Base-by-base conservation (phyloP, 2,888 invertebrate species). In the Leptinotarsa peninsularis region DNA sequence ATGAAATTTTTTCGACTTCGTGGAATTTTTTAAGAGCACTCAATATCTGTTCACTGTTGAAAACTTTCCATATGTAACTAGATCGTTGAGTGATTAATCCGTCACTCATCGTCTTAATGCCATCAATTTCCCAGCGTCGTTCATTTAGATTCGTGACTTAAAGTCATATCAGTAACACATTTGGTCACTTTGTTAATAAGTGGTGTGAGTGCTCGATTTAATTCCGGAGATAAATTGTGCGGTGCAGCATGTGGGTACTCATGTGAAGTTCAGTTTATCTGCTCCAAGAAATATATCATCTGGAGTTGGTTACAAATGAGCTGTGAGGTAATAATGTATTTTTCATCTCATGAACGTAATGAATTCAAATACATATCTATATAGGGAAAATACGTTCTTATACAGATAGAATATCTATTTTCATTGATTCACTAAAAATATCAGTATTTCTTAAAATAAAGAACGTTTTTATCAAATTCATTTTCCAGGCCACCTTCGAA, bases 161-260 rank as follows among this genome's bases (percentile, higher is more conserved):
- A 60, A 60, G 33, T 18, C 33, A n/a, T 63, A 63, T 43, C 14
- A 63, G 43, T 43, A n/a, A 33, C 14, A 18, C 43, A 63, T 63
- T 43, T 63, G 63, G 63, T 33, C 43, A 63, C 33, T 63, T 63
- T 14, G 15, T 5, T 43, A 7, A 33, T 33, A 63, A 63, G 63
- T 63, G 43, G 63, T 63, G 4, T 63, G 63, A 13, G 63, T 63
- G 63, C 63, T 63, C 63, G n/a, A 43, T n/a, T n/a, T 43, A 63
- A 33, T 63, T 63, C n/a, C 15, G 17, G 17, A 33, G 33, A 63
- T 43, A 43, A 63, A 63, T 63, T 63, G 43, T 63, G 63, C 43
- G n/a, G 2, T 63, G 5, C 5, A 43, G 33, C 63, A 63, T 63
- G 63, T 63, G 63, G 63, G 63, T 63, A 43, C 63, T 63, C n/a